These are phyloP conservation scores for Drusus annulatus DNA, from an alignment of 1,140 invertebrate genomes.

Conservation along the genomic window DNA sequence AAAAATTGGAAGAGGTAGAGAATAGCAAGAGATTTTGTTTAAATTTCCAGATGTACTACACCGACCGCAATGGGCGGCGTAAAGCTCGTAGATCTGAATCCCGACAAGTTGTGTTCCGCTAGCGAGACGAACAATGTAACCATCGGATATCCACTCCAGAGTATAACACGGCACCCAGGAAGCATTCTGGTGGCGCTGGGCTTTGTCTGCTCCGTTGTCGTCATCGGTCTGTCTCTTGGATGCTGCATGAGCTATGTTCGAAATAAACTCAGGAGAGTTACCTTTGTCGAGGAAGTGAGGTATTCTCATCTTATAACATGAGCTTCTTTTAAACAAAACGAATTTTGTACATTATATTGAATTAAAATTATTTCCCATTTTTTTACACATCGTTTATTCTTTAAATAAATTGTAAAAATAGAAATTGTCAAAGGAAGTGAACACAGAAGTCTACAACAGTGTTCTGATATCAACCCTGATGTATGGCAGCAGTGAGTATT, in stretches of 20 bases:
- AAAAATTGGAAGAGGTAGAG: no score
- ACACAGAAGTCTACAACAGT: no score
- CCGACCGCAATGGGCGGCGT: slow-evolving; percentile 66
- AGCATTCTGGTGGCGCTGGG: slow-evolving; percentile 41
- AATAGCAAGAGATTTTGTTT: no score
- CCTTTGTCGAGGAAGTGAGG: slow-evolving; percentile 12
- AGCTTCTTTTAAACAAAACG: not conserved
- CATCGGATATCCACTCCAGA: slow-evolving; percentile 1
- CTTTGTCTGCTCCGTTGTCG: slow-evolving; percentile 38
- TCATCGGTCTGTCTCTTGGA: slow-evolving; percentile 45
- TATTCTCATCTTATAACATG: slow-evolving; percentile 45
- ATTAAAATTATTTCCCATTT: no score
- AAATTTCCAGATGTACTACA: no score
- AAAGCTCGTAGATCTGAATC: slow-evolving; percentile 65
- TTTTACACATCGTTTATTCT: no score
- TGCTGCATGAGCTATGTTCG: slow-evolving; percentile 28
- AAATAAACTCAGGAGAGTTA: slow-evolving; percentile 41
- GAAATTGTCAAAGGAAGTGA: no score
- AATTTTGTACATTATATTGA: no score
- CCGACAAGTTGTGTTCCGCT: slow-evolving; percentile 61
- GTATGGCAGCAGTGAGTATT: no score
- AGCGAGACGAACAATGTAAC: slow-evolving; percentile 11
- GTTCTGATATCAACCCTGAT: no score
- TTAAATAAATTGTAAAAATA: no score
- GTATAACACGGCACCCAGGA: not conserved